phyloP scores from a whole-genome alignment of 2,797 vertebrate genomes.

The Coendou prehensilis region DNA sequence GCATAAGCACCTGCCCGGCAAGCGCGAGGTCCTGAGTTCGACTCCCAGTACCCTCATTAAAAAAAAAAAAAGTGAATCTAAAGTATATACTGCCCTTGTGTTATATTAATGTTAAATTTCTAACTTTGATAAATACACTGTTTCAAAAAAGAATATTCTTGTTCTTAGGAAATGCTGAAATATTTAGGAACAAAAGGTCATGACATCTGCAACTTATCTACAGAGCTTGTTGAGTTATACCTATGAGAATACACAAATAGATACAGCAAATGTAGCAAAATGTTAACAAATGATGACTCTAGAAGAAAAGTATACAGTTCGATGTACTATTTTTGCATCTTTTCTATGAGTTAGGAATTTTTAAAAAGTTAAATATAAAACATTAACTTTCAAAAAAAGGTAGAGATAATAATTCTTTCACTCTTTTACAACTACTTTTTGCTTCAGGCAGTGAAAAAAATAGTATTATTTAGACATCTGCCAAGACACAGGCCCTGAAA shows the following conservation, averaged over 20 bases:
- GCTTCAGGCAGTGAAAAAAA: not conserved
- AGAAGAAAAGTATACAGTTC: not conserved
- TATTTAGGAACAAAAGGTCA: not conserved
- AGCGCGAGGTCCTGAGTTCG: too few species aligned
- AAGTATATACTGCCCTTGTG: not conserved
- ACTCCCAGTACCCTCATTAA: too few species aligned
- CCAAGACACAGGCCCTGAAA: not conserved
- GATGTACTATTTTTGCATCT: not conserved
- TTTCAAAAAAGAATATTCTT: not conserved
- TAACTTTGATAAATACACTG: not conserved
- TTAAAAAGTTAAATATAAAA: slow-evolving; percentile 41
- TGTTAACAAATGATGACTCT: not conserved
- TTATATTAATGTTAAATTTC: not conserved
- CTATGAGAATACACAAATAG: not conserved
- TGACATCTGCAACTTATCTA: not conserved
- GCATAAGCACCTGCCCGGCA: too few species aligned
- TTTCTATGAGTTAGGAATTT: not conserved
- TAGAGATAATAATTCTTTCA: not conserved
- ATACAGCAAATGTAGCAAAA: not conserved
- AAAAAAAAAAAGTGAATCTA: not conserved
- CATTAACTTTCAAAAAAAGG: not conserved
- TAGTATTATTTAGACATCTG: not conserved
- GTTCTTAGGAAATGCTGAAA: not conserved
- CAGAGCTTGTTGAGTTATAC: not conserved
- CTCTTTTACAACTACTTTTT: not conserved